phyloP scores from a whole-genome alignment of 2,888 invertebrate genomes.

The Noctua janthina region DNA sequence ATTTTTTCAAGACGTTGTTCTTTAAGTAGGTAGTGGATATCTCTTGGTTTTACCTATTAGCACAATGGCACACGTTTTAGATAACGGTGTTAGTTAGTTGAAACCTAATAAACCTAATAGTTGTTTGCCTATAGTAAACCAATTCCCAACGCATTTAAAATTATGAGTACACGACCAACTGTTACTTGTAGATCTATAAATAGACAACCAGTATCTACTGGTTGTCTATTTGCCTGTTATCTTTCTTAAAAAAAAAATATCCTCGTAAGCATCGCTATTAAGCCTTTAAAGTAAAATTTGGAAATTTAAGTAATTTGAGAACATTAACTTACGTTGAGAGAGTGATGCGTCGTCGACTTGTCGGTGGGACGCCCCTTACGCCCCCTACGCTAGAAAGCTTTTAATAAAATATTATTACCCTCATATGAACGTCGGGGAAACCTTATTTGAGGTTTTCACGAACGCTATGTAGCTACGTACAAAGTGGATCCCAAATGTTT shows the following conservation, averaged over 20 bases:
- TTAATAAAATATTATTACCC: conserved; percentile 79
- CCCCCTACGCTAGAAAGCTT: conserved; percentile 74
- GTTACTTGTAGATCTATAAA: not conserved
- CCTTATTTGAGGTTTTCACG: conserved; percentile 72
- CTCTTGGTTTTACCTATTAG: not conserved
- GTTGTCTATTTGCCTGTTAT: not conserved
- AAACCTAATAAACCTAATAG: not conserved
- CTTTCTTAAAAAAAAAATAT: not conserved
- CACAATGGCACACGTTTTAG: not conserved
- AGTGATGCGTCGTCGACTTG: conserved; percentile 58
- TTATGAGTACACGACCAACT: not conserved
- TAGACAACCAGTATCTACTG: not conserved
- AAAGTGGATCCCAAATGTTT: conserved; percentile 57
- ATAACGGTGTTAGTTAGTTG: not conserved
- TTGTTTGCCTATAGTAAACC: not conserved
- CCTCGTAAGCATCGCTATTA: not conserved
- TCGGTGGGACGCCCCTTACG: conserved; percentile 57
- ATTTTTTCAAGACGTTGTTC: not conserved
- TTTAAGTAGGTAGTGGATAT: not conserved
- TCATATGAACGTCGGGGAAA: conserved; percentile 71
- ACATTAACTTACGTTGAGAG: conserved; percentile 52
- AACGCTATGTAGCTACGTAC: conserved; percentile 36
- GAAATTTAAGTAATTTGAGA: conserved; percentile 57
- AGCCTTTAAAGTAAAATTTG: conserved; percentile 12
- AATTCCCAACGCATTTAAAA: not conserved